These are phyloP conservation scores for Furcula furcula DNA, from an alignment of 2,888 invertebrate genomes.

Conservation along the genomic window DNA sequence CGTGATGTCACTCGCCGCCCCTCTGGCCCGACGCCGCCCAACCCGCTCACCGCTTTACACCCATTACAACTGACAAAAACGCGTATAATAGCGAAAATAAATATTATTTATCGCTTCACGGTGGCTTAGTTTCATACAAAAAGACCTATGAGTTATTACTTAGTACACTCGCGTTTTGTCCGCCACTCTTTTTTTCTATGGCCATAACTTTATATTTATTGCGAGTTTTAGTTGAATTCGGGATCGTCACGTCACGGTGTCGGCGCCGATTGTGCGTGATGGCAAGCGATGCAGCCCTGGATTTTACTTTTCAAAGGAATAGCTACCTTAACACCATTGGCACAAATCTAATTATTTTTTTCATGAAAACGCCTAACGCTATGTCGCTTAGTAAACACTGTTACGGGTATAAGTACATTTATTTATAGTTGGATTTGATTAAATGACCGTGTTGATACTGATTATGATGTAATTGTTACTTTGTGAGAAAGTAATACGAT, in stretches of 20 bases:
- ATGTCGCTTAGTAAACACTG: constrained; percentile 1
- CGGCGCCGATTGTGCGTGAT: constrained; percentile 52
- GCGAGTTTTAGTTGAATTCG: constrained; percentile 75
- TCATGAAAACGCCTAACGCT: neutral
- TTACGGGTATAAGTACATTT: no score
- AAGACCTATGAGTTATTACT: constrained; percentile 78
- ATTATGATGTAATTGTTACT: constrained; percentile 32
- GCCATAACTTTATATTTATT: constrained; percentile 78
- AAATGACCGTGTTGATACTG: constrained; percentile 37
- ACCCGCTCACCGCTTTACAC: constrained; percentile 60
- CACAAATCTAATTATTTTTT: neutral
- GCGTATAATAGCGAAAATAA: constrained; percentile 81
- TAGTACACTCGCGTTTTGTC: constrained; percentile 75
- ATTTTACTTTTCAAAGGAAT: constrained; percentile 17
- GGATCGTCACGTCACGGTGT: constrained; percentile 69
- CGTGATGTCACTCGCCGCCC: constrained; percentile 13
- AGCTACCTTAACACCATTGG: constrained; percentile 23
- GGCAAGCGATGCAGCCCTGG: constrained; percentile 31
- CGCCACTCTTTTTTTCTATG: constrained; percentile 69
- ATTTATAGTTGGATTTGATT: constrained; percentile 28
- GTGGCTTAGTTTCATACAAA: constrained; percentile 79
- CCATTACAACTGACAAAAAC: constrained; percentile 79
- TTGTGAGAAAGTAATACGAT: constrained; percentile 15
- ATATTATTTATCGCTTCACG: constrained; percentile 82
- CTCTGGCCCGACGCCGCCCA: constrained; percentile 33